Conservation (phyloP, 2,797 vertebrate genomes). For the Acanthurus lineatus region DNA sequence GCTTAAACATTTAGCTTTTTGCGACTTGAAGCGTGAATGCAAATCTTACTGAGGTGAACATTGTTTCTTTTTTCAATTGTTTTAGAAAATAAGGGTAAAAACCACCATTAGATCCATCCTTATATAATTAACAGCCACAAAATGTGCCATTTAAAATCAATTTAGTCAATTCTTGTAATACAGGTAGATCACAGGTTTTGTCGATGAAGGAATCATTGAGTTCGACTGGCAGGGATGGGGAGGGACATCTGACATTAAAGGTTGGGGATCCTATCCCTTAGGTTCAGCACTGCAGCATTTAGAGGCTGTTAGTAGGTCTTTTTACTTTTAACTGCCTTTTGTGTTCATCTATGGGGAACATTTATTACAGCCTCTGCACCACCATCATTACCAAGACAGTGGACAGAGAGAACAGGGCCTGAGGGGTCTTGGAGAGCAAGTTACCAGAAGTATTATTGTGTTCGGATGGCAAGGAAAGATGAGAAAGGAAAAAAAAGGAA, state of each 20-base stretch:
- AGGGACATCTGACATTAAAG: too few relatives aligned
- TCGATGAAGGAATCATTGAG: not conserved
- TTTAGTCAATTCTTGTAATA: not conserved
- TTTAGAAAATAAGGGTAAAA: not conserved
- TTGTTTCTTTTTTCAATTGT: not conserved
- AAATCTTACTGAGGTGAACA: too few relatives aligned
- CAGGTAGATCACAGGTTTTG: not conserved
- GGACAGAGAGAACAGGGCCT: constrained; percentile 11
- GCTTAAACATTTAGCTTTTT: too few relatives aligned
- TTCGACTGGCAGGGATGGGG: not conserved
- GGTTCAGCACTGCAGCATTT: constrained; percentile 12
- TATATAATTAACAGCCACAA: not conserved
- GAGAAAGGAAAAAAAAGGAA: not conserved
- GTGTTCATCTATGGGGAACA: constrained; percentile 18
- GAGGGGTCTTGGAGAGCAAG: constrained; percentile 14
- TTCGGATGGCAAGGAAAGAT: not conserved
- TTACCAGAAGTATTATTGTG: not conserved
- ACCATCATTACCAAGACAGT: constrained; percentile 2
- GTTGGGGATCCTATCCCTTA: not conserved
- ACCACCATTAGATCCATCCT: not conserved
- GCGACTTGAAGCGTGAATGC: not conserved
- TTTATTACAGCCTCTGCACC: constrained; percentile 28
- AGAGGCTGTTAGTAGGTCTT: constrained; percentile 1
- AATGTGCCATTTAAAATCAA: not conserved
- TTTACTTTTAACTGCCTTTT: constrained; percentile 23